Conservation (phyloP, 2,113 vertebrate genomes). For the Danionella cerebrum region DNA sequence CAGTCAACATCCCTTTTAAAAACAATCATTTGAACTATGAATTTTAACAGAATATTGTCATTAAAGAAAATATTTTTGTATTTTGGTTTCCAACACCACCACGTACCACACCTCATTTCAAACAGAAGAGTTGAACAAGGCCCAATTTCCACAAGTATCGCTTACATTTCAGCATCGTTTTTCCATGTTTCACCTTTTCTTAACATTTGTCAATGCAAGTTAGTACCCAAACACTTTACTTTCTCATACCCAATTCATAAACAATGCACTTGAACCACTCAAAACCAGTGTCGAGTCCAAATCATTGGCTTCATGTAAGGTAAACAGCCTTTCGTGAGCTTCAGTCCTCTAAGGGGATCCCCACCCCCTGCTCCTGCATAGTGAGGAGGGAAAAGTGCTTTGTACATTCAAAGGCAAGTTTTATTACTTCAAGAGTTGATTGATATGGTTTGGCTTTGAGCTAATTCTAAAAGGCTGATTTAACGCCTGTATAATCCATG, state of each 20-base stretch:
- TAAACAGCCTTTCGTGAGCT: slow-evolving; percentile 34
- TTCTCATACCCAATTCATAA: slow-evolving; percentile 26
- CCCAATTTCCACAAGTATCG: not conserved
- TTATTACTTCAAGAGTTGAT: not conserved
- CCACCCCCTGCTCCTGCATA: slow-evolving; percentile 24
- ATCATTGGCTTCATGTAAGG: slow-evolving; percentile 41
- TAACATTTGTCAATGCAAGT: slow-evolving; percentile 10
- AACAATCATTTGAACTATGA: too few species aligned
- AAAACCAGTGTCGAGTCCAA: slow-evolving; percentile 36
- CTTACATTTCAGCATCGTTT: too few species aligned
- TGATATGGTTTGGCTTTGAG: not conserved
- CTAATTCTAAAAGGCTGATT: not conserved
- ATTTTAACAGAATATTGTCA: too few species aligned
- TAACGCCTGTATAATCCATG: not conserved
- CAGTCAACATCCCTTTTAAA: too few species aligned
- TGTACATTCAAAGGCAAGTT: not conserved
- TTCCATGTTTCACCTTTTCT: not conserved
- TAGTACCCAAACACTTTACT: slow-evolving; percentile 31
- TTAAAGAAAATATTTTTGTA: too few species aligned
- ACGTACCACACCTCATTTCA: too few species aligned
- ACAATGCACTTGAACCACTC: slow-evolving; percentile 26
- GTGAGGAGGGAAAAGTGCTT: not conserved
- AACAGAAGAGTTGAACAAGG: slow-evolving; percentile 13
- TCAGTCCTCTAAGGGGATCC: slow-evolving; percentile 36
- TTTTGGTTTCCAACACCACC: too few species aligned